These are phyloP conservation scores for Mylabris phalerata DNA, from an alignment of 1,140 invertebrate species.

Conservation along the genomic window DNA sequence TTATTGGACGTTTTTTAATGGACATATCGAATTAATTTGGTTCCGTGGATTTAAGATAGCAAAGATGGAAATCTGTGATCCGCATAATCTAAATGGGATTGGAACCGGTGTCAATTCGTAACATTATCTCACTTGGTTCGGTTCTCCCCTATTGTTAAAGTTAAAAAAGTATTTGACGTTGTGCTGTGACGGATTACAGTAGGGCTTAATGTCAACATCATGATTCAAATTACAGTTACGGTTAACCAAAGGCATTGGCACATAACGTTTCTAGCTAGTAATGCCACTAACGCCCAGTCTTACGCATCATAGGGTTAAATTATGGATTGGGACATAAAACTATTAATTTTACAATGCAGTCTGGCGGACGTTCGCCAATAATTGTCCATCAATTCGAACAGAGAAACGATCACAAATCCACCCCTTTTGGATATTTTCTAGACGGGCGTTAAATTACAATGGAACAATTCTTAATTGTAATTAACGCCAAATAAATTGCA, in stretches of 20 bases:
- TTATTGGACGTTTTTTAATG: too few species aligned
- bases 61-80: conserved; percentile 35
- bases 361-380: too few species aligned
- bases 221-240: conserved; percentile 37
- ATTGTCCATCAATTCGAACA: too few species aligned
- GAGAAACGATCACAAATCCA: too few species aligned
- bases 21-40: conserved; percentile 38
- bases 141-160: conserved; percentile 28
- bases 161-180: conserved; percentile 37
- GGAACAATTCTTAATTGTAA: too few species aligned
- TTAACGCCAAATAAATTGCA: too few species aligned
- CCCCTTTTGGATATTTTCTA: too few species aligned
- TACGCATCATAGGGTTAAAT: conserved; percentile 5
- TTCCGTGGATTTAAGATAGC: conserved; percentile 31
- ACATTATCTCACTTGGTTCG: conserved; percentile 36
- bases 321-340: neutral
- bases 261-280: neutral
- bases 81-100: conserved; percentile 39
- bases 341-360: neutral
- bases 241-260: conserved; percentile 11
- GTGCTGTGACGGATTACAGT: conserved; percentile 39
- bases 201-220: conserved; percentile 41
- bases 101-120: conserved; percentile 39
- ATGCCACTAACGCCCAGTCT: conserved; percentile 4
- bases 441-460: too few species aligned